These are phyloP conservation scores for Andrena chrysosceles DNA, from an alignment of 2,888 invertebrate genomes.

Conservation along the genomic window DNA sequence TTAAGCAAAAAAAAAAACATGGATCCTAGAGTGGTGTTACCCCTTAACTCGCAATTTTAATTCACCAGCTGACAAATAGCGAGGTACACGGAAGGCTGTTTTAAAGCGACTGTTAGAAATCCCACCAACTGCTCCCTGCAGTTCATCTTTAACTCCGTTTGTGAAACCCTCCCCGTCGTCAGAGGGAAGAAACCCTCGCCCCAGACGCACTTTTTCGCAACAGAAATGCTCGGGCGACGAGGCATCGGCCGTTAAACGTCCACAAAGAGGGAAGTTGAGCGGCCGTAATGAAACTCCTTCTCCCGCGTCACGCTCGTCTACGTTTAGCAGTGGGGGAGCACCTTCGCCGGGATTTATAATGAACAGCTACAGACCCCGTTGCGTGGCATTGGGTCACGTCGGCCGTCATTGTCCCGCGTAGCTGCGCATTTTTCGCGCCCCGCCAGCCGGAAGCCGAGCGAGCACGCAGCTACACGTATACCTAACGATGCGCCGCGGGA, in stretches of 20 bases:
- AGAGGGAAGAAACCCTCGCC: neutral
- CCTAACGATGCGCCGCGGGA: slow-evolving; percentile 12
- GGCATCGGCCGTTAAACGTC: slow-evolving; percentile 16
- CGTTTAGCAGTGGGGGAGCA: neutral
- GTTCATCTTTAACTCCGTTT: neutral
- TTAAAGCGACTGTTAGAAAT: no score
- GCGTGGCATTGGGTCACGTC: slow-evolving; percentile 34
- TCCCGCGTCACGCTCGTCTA: slow-evolving; percentile 6
- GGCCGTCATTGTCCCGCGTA: slow-evolving; percentile 4
- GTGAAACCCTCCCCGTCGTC: neutral
- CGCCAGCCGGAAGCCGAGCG: slow-evolving; percentile 4
- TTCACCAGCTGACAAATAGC: no score
- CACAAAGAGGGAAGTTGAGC: slow-evolving; percentile 19
- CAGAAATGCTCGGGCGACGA: slow-evolving; percentile 1
- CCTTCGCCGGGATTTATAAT: slow-evolving; percentile 1
- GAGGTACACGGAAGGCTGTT: no score
- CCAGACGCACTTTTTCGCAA: slow-evolving; percentile 1
- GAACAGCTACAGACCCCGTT: neutral
- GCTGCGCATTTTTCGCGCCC: slow-evolving; percentile 8
- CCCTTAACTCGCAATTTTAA: no score
- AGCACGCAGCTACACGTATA: neutral
- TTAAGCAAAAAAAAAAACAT: no score
- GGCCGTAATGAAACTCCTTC: slow-evolving; percentile 19
- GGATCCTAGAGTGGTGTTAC: no score
- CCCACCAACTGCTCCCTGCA: neutral